Conservation (phyloP, 2,113 vertebrate genomes). For the Butorides virescens region DNA sequence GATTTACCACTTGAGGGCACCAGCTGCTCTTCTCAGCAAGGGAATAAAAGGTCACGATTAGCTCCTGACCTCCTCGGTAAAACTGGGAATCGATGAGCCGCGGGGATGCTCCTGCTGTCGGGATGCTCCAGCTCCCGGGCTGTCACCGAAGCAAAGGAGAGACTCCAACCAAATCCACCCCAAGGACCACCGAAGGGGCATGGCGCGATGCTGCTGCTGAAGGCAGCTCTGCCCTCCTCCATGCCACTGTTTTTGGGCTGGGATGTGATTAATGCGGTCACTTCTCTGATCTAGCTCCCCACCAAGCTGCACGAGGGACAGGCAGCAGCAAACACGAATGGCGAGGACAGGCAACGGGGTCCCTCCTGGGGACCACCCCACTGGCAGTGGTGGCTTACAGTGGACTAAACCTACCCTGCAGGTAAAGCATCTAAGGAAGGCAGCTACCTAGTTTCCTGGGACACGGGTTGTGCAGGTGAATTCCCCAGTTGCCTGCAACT, state of each 20-base stretch:
- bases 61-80: not conserved
- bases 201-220: accelerated
- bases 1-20: slow-evolving; percentile 64
- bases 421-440: not conserved
- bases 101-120: not conserved
- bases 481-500: not conserved
- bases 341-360: not conserved
- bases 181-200: not conserved
- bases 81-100: accelerated
- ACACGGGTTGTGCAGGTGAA: not conserved
- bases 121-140: not conserved
- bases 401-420: not conserved
- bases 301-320: accelerated
- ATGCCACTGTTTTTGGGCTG: not conserved
- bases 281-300: not conserved
- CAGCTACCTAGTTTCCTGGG: not conserved
- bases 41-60: slow-evolving; percentile 51
- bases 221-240: not conserved
- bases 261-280: not conserved
- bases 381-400: not conserved
- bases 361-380: not conserved
- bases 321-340: not conserved
- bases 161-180: not conserved
- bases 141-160: too few species aligned
- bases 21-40: slow-evolving; percentile 45